Conservation (phyloP, 2,113 vertebrate genomes). For the Nycticorax nycticorax region DNA sequence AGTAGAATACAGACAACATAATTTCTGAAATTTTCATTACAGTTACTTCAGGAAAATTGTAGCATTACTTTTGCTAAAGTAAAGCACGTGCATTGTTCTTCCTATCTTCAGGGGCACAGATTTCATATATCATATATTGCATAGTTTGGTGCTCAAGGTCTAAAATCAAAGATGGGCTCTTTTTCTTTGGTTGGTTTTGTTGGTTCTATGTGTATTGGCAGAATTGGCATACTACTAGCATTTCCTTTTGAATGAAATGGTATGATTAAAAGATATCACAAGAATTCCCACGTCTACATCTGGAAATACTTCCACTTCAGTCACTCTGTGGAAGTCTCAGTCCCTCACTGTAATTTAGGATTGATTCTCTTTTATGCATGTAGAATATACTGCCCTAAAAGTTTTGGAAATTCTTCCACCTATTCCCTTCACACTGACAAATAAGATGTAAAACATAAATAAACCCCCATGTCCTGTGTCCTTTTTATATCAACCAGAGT, state of each 20-base stretch:
- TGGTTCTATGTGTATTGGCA: neutral
- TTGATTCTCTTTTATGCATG: neutral
- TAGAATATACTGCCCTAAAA: neutral
- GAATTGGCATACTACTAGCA: fast-evolving
- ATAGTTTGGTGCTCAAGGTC: neutral
- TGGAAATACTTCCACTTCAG: neutral
- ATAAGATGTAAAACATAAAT: neutral
- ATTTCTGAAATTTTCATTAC: neutral
- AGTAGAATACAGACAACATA: neutral
- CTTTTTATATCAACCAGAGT: neutral
- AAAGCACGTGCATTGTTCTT: neutral
- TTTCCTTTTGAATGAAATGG: neutral
- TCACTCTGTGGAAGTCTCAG: neutral
- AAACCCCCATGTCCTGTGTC: neutral
- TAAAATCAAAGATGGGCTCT: neutral
- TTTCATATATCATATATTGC: neutral
- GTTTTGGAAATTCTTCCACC: neutral
- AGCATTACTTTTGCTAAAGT: neutral
- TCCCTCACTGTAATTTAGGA: neutral
- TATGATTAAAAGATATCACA: neutral
- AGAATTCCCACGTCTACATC: neutral
- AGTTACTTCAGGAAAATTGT: neutral
- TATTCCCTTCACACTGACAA: neutral
- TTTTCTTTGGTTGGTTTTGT: neutral
- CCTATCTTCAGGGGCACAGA: neutral